phyloP scores from a whole-genome alignment of 2,797 vertebrate genomes.

The Linurgus olivaceus region DNA sequence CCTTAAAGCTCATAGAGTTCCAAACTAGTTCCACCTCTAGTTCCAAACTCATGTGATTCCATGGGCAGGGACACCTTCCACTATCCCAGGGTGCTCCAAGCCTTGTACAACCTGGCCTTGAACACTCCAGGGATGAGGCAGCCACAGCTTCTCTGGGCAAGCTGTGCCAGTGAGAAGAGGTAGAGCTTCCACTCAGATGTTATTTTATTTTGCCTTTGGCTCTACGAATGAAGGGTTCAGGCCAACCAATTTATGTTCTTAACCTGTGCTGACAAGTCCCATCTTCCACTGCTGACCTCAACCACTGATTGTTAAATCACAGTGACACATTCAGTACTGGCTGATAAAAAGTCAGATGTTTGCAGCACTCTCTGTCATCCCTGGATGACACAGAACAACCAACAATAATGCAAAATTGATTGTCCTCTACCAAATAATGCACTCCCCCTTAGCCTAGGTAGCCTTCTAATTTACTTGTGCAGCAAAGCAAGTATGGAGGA shows the following conservation, averaged over 20 bases:
- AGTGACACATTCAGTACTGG: neutral
- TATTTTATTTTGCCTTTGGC: neutral
- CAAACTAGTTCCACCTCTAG: neutral
- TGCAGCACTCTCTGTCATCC: neutral
- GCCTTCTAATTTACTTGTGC: neutral
- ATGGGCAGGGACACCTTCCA: neutral
- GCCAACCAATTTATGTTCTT: neutral
- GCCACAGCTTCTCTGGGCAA: neutral
- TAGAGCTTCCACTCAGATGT: neutral
- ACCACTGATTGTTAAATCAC: neutral
- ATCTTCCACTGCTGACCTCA: neutral
- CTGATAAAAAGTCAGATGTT: neutral
- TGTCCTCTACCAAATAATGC: neutral
- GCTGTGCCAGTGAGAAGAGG: neutral
- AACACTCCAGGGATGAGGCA: neutral
- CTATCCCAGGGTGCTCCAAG: neutral
- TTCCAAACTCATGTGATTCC: neutral
- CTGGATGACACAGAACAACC: neutral
- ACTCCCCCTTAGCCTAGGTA: neutral
- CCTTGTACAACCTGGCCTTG: neutral
- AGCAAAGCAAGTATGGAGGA: neutral
- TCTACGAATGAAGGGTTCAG: neutral
- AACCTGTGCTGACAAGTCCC: neutral
- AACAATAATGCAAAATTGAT: neutral
- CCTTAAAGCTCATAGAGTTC: neutral